Evolutionary conservation across 2,888 invertebrate species (phyloP), one percentile per base, ranked within the genome.

Genomic region (Dynastes grantii): DNA sequence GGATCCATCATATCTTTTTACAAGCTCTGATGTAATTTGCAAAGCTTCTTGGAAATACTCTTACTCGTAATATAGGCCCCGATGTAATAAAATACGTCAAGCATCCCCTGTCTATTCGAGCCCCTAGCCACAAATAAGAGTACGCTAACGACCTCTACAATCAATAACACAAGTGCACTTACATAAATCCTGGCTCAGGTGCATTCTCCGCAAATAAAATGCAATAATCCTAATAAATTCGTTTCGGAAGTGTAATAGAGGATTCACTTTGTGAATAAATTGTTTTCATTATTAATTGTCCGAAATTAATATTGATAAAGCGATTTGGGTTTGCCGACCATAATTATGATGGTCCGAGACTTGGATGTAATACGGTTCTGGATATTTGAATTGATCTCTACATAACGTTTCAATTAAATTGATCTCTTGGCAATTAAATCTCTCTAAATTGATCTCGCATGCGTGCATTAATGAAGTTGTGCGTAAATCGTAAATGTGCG

Each of bases 151-250:
- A 85, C 85, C 84, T 83, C 84, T 79, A 83, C 84, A 85, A 85
- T 85, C 85, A 85, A 85, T 85, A 85, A 85, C 84, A 81, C 81
- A 82, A 85, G 84, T 85, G 85, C 85, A 85, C 84, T 85, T 85
- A 85, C 81, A 85, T 84, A 85, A 85, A 85, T 85, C 84, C 84
- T 79, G 85, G 85, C 85, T 84, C 85, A 85, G 85, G 85, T 85
- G 85, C 84, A 82, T 83, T 84, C 84, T 84, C 83, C 83, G 45
- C 76, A 76, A 76, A 78, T 75, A 77, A 78, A 80, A 80, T 78
- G 77, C 82, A 82, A 83, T 84, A 83, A 83, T 82, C 80, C 81
- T 82, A 78, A 83, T 84, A 80, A 78, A 80, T 76, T 68, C 61
- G 67, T 37, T 68, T 65, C 67, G 64, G 76, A 76, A 64, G 78